Evolutionary conservation across 2,113 vertebrate genomes (phyloP), one percentile per base, ranked within the genome.

Genomic region (Ornithorhynchus anatinus): DNA sequence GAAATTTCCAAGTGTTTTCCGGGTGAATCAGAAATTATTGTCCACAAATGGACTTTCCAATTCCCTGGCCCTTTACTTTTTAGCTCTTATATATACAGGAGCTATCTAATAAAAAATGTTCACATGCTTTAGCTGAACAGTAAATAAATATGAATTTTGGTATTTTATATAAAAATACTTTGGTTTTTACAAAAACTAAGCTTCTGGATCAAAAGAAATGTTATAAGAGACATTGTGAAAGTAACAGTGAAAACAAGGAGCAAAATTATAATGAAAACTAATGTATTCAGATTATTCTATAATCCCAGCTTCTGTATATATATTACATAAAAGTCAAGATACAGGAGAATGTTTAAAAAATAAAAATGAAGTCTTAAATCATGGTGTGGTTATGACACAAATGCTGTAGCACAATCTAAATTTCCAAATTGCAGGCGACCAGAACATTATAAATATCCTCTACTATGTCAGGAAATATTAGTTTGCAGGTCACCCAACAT

Each of bases 1-100:
- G n/a, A n/a, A n/a, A n/a, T n/a, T n/a, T n/a, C n/a, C n/a, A n/a
- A n/a, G n/a, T n/a, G n/a, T n/a, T 75, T 57, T 44, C 36, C 35
- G 74, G 56, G 31, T 5, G 6, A 56, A 75, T 72, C 50, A 6
- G 22, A 69, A 79, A 20, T 44, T 48, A 59, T 70, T 75, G 48
- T 38, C 8, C 19, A 33, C 16, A 22, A 48, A 50, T 5, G 2
- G 0, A 19, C 40, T 1, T 40, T 71, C 35, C 71, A 35, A 15
- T 36, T 74, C 37, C 13, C 53, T 81, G 51, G 4, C 56, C 43
- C 57, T n/a, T 27, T 27, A 56, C 10, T 8, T 25, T 5, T 19
- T 44, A 47, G 15, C 14, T 56, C 16, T 72, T 3, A 20, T 31
- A 20, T 84, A 31, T 10, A 59, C 4, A 7, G 8, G 31, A 52